Percentiles rank a stretch among this genome's conserved stretches.
phyloP scores from a whole-genome alignment of 2,797 vertebrate genomes.

The Urophycis tenuis region DNA sequence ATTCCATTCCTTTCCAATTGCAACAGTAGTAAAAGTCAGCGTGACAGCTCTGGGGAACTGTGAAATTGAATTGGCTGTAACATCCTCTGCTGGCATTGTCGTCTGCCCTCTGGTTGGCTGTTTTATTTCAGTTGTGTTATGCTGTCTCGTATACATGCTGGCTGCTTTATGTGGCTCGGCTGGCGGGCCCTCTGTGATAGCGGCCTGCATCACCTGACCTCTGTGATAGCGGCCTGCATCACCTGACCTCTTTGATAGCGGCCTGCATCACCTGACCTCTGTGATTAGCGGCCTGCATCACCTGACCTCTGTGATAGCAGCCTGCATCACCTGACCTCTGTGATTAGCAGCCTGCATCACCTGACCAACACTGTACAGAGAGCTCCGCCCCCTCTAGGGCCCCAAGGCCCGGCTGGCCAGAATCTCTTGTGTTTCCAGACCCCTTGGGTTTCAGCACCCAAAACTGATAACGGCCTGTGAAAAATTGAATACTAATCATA shows the following conservation, averaged over 20 bases:
- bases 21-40: not conserved
- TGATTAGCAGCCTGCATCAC: constrained; percentile 22
- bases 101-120: constrained; percentile 22
- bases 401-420: not conserved
- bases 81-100: constrained; percentile 6
- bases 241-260: constrained; percentile 31
- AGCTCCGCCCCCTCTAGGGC: not conserved
- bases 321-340: constrained; percentile 17
- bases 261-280: not conserved
- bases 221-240: constrained; percentile 30
- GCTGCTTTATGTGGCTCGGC: constrained; percentile 23
- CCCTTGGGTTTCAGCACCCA: not conserved
- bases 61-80: not conserved
- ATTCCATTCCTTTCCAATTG: not conserved
- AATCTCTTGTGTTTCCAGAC: not conserved
- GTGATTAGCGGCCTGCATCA: too few species aligned
- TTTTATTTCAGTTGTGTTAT: constrained; percentile 12
- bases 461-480: not conserved
- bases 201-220: not conserved
- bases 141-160: constrained; percentile 1
- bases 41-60: constrained; percentile 1
- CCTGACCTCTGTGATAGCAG: constrained; percentile 36
- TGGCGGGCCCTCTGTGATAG: constrained; percentile 37
- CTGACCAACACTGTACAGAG: constrained; percentile 20
- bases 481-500: not conserved